Evolutionary conservation across 2,888 invertebrate genomes (phyloP).

Genomic region (Synanthedon tipuliformis): DNA sequence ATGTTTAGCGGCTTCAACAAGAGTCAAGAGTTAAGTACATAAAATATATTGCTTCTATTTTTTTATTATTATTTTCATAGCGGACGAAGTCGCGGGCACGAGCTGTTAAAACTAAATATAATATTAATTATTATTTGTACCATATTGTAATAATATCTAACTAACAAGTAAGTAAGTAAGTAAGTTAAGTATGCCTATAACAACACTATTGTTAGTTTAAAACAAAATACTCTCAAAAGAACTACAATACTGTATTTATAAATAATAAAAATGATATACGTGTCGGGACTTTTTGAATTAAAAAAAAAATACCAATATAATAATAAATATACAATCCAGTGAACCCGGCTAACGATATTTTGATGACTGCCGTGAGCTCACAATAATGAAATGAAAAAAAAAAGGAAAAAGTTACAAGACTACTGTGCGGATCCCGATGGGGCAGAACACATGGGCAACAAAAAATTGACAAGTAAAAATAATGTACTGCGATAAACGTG

Average conservation of each 20-base stretch:
- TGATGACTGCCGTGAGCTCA: constrained; percentile 48
- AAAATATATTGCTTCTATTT: too few relatives aligned
- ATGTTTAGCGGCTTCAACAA: too few relatives aligned
- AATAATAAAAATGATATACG: constrained; percentile 29
- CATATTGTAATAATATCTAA: too few relatives aligned
- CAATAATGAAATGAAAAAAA: constrained; percentile 55
- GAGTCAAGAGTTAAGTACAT: too few relatives aligned
- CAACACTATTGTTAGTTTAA: too few relatives aligned
- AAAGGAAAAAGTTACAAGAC: constrained; percentile 26
- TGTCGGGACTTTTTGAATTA: constrained; percentile 44
- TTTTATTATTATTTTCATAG: too few relatives aligned
- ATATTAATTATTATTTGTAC: too few relatives aligned
- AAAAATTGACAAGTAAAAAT: constrained; percentile 15
- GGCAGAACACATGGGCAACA: constrained; percentile 13
- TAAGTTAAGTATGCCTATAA: too few relatives aligned
- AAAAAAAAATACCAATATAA: constrained; percentile 58
- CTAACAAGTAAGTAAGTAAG: too few relatives aligned
- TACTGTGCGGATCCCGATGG: constrained; percentile 22
- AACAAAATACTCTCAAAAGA: not conserved
- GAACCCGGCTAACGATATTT: constrained; percentile 54
- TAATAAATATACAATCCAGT: constrained; percentile 22
- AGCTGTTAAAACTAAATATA: too few relatives aligned
- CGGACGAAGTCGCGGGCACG: too few relatives aligned
- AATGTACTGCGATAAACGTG: constrained; percentile 9
- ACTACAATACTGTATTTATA: constrained; percentile 23